A percentile compares a stretch with the other conserved stretches of the same genome.
These are phyloP conservation scores for Phycodurus eques DNA, from an alignment of 2,113 vertebrate genomes.

Conservation along the genomic window DNA sequence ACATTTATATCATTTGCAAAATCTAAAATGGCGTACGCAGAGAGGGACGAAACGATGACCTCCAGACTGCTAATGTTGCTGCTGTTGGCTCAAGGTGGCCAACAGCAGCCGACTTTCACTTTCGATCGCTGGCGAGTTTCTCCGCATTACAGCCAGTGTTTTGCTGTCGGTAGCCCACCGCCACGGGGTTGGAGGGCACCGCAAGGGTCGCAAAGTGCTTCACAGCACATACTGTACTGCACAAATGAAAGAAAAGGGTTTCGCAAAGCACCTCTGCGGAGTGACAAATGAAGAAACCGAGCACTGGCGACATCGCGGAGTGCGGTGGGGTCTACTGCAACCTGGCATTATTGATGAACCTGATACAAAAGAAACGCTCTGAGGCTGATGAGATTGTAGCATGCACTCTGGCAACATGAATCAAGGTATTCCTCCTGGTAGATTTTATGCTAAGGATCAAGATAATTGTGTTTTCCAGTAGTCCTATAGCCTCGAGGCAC, in stretches of 20 bases:
- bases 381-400: conserved; percentile 6
- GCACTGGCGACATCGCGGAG: conserved; percentile 37
- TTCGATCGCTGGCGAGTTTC: conserved; percentile 50
- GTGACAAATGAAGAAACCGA: conserved; percentile 55
- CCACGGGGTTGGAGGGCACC: conserved; percentile 33
- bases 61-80: conserved; percentile 54
- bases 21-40: conserved; percentile 31
- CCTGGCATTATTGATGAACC: conserved; percentile 26
- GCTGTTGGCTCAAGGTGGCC: conserved; percentile 44
- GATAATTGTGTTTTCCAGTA: conserved; percentile 13
- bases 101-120: conserved; percentile 40
- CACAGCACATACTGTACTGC: conserved; percentile 37
- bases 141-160: conserved; percentile 48
- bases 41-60: conserved; percentile 39
- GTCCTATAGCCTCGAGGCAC: background rate
- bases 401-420: background rate
- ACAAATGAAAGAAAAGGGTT: conserved; percentile 57
- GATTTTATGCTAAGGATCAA: conserved; percentile 12
- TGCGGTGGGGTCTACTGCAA: conserved; percentile 12
- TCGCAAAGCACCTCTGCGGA: conserved; percentile 43
- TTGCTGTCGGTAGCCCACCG: conserved; percentile 33
- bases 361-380: conserved; percentile 20
- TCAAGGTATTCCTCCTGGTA: conserved; percentile 11
- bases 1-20: conserved; percentile 13
- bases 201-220: conserved; percentile 32